A percentile compares a stretch with the other conserved stretches of the same genome.
These are phyloP conservation scores for Coregonus ussuriensis DNA, from an alignment of 2,797 vertebrate species.

Conservation along the genomic window DNA sequence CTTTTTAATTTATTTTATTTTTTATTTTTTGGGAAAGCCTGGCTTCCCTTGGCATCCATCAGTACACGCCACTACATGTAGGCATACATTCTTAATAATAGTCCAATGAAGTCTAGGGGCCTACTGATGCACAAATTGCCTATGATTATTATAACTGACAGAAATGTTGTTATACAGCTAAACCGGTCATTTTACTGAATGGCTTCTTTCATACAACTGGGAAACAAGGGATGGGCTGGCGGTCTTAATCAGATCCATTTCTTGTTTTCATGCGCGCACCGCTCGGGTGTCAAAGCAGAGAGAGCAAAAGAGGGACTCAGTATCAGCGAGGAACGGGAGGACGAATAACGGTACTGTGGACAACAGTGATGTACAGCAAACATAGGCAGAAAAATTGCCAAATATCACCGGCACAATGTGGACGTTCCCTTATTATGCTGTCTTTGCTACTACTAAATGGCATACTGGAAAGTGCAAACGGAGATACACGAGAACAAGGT, in stretches of 20 bases:
- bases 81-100: no score
- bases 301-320: slow-evolving; percentile 12
- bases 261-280: slow-evolving; percentile 44
- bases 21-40: no score
- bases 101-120: no score
- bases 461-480: slow-evolving; percentile 47
- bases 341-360: slow-evolving; percentile 58
- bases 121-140: no score
- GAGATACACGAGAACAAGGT: slow-evolving; percentile 59
- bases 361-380: slow-evolving; percentile 80
- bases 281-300: slow-evolving; percentile 47
- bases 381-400: slow-evolving; percentile 76
- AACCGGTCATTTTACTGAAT: background rate
- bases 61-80: no score
- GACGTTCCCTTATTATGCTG: slow-evolving; percentile 50
- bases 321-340: slow-evolving; percentile 54
- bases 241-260: slow-evolving; percentile 31
- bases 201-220: background rate
- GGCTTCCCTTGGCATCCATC: no score
- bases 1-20: no score
- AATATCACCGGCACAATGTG: slow-evolving; percentile 54
- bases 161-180: background rate
- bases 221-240: background rate
- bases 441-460: slow-evolving; percentile 60
- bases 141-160: background rate